Conservation (phyloP, 1,140 invertebrate species). For the Branchinecta lindahli region DNA sequence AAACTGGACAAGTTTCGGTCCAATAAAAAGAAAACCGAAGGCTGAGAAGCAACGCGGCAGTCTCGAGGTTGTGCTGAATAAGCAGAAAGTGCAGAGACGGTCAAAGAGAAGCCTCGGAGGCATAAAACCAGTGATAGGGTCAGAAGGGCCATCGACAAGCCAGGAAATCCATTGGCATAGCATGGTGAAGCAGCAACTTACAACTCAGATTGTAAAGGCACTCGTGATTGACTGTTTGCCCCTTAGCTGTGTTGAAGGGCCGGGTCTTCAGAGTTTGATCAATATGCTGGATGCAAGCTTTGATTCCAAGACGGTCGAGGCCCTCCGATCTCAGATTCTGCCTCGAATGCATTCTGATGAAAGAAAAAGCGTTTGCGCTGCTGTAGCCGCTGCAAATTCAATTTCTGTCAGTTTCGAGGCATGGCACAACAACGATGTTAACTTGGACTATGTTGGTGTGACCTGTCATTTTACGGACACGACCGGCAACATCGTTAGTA, state of each 20-base stretch:
- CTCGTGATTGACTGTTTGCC: constrained; percentile 20
- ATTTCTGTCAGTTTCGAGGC: constrained; percentile 17
- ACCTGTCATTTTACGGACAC: constrained; percentile 17
- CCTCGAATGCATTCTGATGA: constrained; percentile 18
- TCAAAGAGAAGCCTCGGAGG: neutral
- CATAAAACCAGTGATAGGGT: too few species aligned
- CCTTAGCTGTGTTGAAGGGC: constrained; percentile 13
- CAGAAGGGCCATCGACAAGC: too few species aligned
- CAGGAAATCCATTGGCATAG: constrained; percentile 16
- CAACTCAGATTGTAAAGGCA: constrained; percentile 13
- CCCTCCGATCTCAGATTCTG: constrained; percentile 15
- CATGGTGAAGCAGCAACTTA: constrained; percentile 17
- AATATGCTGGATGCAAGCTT: constrained; percentile 15
- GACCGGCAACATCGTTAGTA: constrained; percentile 15
- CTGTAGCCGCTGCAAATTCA: constrained; percentile 13
- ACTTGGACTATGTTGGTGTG: constrained; percentile 16
- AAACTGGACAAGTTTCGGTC: constrained; percentile 1
- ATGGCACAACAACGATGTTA: constrained; percentile 16
- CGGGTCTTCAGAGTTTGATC: constrained; percentile 20
- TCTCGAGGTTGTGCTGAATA: constrained; percentile 9
- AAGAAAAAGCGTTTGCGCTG: constrained; percentile 6
- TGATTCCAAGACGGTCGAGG: constrained; percentile 12
- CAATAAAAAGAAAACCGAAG: constrained; percentile 14
- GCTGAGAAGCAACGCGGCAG: constrained; percentile 10
- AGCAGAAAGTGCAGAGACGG: neutral